Evolutionary conservation across 2,797 vertebrate species (phyloP).

Genomic region (Epinephelus awoara): DNA sequence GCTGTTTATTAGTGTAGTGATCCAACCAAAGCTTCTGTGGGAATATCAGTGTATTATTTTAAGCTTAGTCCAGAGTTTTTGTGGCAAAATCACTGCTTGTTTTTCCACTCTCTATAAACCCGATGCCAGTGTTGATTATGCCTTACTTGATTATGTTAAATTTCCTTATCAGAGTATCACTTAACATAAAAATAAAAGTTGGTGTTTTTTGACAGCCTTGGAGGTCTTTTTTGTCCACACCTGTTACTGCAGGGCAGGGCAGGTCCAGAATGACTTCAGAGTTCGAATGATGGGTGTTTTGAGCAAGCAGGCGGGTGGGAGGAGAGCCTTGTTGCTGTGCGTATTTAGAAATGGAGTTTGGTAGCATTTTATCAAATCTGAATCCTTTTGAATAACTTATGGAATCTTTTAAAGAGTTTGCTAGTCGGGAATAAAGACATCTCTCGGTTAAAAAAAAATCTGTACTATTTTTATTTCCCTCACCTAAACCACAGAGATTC

Average conservation of each 20-base stretch:
- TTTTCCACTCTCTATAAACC: conserved; percentile 37
- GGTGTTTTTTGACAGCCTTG: background rate
- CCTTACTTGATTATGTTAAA: conserved; percentile 34
- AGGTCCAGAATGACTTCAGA: background rate
- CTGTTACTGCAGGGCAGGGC: conserved; percentile 3
- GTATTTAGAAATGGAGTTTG: background rate
- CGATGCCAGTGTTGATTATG: conserved; percentile 17
- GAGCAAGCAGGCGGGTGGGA: background rate
- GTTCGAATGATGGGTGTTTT: background rate
- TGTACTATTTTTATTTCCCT: background rate
- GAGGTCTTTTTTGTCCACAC: background rate
- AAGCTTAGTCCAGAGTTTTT: conserved; percentile 39
- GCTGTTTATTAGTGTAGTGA: conserved; percentile 59
- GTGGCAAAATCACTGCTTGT: conserved; percentile 46
- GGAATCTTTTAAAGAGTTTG: background rate
- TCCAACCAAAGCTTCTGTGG: conserved; percentile 46
- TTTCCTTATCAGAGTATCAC: conserved; percentile 35
- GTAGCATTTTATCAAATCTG: background rate
- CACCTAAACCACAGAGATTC: background rate
- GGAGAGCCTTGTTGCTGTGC: background rate
- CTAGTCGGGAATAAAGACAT: background rate
- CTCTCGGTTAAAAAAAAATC: background rate
- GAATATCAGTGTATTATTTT: conserved; percentile 47
- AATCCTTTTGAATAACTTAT: background rate
- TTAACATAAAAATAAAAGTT: conserved; percentile 20